Percentiles rank a stretch among this genome's conserved stretches.
Conservation (phyloP, 1,140 invertebrate genomes). For the Anastrepha obliqua region DNA sequence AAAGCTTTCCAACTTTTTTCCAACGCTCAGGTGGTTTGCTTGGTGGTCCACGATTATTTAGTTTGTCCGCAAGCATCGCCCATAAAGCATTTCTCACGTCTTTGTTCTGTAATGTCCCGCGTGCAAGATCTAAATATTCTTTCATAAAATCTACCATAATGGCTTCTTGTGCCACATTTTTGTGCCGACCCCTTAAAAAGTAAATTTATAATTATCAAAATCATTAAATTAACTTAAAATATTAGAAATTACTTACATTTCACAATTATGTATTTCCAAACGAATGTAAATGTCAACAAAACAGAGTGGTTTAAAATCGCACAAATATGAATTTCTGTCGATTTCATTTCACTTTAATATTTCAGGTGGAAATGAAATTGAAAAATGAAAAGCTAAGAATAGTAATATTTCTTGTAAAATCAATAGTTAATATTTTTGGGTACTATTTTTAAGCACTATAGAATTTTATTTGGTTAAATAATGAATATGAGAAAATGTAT, state of each 20-base stretch:
- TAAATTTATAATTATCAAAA: not conserved
- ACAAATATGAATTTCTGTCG: not conserved
- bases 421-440: no score
- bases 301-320: conserved; percentile 43
- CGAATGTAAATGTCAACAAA: not conserved
- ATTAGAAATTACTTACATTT: conserved; percentile 29
- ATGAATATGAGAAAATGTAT: no score
- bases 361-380: not conserved
- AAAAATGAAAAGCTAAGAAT: not conserved
- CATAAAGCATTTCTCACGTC: not conserved
- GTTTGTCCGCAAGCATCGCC: not conserved
- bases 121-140: not conserved
- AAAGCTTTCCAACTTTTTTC: not conserved
- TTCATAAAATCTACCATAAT: conserved; percentile 40
- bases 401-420: not conserved
- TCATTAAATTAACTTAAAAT: not conserved
- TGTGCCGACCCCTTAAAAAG: conserved; percentile 7
- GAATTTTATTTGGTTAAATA: no score
- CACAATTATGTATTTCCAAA: not conserved
- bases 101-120: not conserved
- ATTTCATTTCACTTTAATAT: conserved; percentile 34
- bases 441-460: no score
- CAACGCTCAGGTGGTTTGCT: conserved; percentile 3
- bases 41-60: not conserved
- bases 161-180: conserved; percentile 7